Evolutionary conservation across 1,140 invertebrate species (phyloP).

Genomic region (Polyergus mexicanus): DNA sequence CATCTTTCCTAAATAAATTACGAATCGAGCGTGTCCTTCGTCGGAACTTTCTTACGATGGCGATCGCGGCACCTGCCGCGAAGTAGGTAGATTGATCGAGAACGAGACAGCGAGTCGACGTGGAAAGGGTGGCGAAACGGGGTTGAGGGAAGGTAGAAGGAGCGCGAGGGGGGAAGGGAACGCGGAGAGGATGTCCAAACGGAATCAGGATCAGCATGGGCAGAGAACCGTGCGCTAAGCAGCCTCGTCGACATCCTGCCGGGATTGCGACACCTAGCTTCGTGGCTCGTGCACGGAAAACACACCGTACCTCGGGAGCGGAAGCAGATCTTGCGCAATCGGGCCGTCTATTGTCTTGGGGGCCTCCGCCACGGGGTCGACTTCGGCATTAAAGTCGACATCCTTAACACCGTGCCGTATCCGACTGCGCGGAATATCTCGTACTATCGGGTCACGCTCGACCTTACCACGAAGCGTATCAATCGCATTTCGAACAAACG

Average conservation of each 20-base stretch:
- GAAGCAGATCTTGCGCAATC: constrained; percentile 83
- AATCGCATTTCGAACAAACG: constrained; percentile 39
- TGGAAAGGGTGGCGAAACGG: neutral
- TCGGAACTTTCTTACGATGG: constrained; percentile 40
- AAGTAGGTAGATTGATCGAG: constrained; percentile 51
- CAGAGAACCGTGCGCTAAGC: constrained; percentile 79
- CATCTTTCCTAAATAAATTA: constrained; percentile 1
- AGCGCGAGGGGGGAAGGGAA: constrained; percentile 21
- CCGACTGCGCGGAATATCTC: constrained; percentile 3
- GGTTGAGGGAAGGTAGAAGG: neutral
- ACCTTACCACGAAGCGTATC: constrained; percentile 43
- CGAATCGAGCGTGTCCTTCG: constrained; percentile 51
- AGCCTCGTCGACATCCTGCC: constrained; percentile 85
- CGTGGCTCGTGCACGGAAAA: constrained; percentile 74
- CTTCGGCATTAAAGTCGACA: constrained; percentile 67
- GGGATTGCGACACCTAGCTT: constrained; percentile 80
- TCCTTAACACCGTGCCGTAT: constrained; percentile 63
- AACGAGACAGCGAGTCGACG: constrained; percentile 56
- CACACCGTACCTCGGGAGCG: constrained; percentile 77
- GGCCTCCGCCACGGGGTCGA: constrained; percentile 75
- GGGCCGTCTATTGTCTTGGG: constrained; percentile 82
- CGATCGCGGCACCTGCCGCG: constrained; percentile 46
- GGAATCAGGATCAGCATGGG: constrained; percentile 82
- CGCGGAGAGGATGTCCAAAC: constrained; percentile 71
- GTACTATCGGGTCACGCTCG: constrained; percentile 35